A percentile compares a stretch with the other conserved stretches of the same genome.
Evolutionary conservation across 2,113 vertebrate genomes (phyloP).

Genomic region (Aegotheles bennettii): DNA sequence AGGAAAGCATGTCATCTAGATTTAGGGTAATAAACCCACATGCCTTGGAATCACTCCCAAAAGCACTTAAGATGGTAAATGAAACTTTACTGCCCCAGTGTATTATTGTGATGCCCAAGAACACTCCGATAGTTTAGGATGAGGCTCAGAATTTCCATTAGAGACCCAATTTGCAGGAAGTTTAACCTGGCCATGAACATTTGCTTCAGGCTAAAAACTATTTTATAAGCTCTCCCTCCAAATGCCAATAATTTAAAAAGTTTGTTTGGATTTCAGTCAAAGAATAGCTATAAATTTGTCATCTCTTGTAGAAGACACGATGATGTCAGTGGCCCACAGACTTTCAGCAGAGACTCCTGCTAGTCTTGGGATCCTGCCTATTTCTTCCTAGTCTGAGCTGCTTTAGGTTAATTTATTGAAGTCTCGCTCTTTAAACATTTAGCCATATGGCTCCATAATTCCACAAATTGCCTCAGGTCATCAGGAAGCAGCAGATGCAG

Average conservation of each 20-base stretch:
- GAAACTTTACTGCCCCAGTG: not conserved
- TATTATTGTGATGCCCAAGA: conserved; percentile 19
- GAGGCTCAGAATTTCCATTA: conserved; percentile 50
- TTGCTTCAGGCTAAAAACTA: not conserved
- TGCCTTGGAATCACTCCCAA: conserved; percentile 38
- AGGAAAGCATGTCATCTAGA: not conserved
- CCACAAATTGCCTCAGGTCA: not conserved
- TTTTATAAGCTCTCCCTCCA: conserved; percentile 13
- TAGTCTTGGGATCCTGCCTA: conserved; percentile 3
- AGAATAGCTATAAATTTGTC: conserved; percentile 22
- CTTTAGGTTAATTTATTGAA: not conserved
- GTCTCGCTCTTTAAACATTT: not conserved
- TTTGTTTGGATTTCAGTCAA: not conserved
- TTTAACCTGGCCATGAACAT: conserved; percentile 28
- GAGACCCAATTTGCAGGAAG: conserved; percentile 11
- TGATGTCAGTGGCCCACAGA: not conserved
- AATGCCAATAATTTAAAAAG: conserved; percentile 5
- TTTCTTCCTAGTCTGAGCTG: not conserved
- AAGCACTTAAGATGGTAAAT: conserved; percentile 48
- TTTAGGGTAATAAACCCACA: not conserved
- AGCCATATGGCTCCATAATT: not conserved
- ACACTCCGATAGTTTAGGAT: not conserved
- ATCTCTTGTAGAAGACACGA: not conserved
- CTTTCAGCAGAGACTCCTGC: not conserved
- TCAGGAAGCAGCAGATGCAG: not conserved